Conservation (phyloP, 1,140 invertebrate species). For the Drosophila ogumai region DNA sequence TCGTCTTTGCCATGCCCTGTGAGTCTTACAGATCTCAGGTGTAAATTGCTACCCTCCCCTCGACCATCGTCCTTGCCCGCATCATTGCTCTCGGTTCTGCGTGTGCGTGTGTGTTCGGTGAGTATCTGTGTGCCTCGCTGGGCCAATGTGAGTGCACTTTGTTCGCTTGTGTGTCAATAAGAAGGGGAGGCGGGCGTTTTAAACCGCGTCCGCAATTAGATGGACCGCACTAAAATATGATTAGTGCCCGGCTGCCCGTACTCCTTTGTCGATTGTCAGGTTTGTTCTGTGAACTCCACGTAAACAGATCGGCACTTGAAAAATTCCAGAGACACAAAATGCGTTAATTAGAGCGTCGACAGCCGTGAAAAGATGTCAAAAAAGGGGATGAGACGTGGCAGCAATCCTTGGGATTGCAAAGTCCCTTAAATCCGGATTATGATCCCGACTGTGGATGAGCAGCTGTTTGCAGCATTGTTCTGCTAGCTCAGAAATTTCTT, state of each 20-base stretch:
- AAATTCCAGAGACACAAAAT: conserved; percentile 44
- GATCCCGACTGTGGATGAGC: conserved; percentile 1
- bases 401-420: conserved; percentile 47
- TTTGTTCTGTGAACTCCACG: conserved; percentile 5
- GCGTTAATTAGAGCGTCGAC: conserved; percentile 56
- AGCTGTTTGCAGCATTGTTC: conserved; percentile 22
- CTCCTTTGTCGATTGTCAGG: neutral
- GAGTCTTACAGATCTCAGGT: conserved; percentile 63
- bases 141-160: neutral
- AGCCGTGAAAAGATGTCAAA: conserved; percentile 30
- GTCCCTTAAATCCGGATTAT: neutral
- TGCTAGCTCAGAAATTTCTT: conserved; percentile 10
- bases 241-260: conserved; percentile 42
- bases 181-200: conserved; percentile 10
- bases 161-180: conserved; percentile 40
- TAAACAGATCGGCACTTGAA: conserved; percentile 11
- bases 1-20: conserved; percentile 44
- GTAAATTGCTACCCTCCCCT: conserved; percentile 66
- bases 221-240: conserved; percentile 76
- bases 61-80: conserved; percentile 31
- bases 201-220: conserved; percentile 65
- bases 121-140: conserved; percentile 10
- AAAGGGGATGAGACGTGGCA: conserved; percentile 43
- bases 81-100: conserved; percentile 8
- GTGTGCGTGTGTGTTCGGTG: neutral